Evolutionary conservation across 2,113 vertebrate genomes (phyloP).

Genomic region (Hyperopisus bebe): DNA sequence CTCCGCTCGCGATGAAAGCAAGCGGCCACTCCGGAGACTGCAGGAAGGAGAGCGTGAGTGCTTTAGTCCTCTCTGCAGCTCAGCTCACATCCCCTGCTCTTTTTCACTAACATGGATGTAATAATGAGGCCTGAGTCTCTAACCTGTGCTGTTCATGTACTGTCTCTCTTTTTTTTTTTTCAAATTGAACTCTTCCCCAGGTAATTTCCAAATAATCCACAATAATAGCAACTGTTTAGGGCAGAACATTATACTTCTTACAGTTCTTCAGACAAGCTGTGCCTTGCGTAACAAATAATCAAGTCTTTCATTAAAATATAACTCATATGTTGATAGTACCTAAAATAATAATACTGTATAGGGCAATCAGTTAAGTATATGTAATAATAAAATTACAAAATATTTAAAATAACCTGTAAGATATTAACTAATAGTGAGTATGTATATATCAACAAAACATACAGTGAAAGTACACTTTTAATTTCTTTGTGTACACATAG

Average conservation of each 20-base stretch:
- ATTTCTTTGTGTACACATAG: not conserved
- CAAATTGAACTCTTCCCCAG: not conserved
- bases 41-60: slow-evolving; percentile 38
- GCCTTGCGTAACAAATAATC: not conserved
- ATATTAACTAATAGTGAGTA: not conserved
- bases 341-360: not conserved
- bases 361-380: not conserved
- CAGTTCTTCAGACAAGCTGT: not conserved
- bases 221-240: not conserved
- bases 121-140: not conserved
- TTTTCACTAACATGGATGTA: not conserved
- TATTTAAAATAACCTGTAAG: not conserved
- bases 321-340: not conserved
- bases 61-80: too few species aligned
- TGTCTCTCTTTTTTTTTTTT: not conserved
- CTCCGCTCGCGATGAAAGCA: slow-evolving; percentile 32
- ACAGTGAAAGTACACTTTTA: not conserved
- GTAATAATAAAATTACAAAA: not conserved
- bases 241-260: not conserved
- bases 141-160: not conserved
- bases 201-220: not conserved
- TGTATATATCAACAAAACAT: not conserved
- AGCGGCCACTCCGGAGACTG: slow-evolving; percentile 26
- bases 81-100: not conserved
- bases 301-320: not conserved